Evolutionary conservation across 2,797 vertebrate species (phyloP).

Genomic region (Huso huso): DNA sequence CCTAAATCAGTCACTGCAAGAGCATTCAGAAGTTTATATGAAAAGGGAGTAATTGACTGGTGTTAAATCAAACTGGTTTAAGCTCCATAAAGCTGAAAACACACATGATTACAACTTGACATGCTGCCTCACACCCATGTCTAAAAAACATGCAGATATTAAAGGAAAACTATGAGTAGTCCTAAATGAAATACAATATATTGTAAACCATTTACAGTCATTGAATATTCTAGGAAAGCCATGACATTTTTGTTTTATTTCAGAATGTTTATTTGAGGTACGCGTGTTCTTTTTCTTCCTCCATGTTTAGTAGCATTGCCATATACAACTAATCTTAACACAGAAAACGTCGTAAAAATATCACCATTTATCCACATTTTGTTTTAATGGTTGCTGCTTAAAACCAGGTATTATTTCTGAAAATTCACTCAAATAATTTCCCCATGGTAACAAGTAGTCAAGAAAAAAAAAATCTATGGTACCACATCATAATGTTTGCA

Average conservation of each 20-base stretch:
- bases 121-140: too few relatives aligned
- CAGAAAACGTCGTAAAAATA: conserved; percentile 75
- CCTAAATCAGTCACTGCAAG: conserved; percentile 70
- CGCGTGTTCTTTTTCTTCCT: conserved; percentile 69
- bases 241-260: conserved; percentile 49
- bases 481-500: conserved; percentile 51
- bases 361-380: conserved; percentile 64
- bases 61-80: conserved; percentile 47
- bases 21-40: conserved; percentile 80
- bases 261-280: conserved; percentile 75
- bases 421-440: conserved; percentile 73
- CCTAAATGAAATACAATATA: too few relatives aligned
- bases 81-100: too few relatives aligned
- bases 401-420: conserved; percentile 47
- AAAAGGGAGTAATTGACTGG: conserved; percentile 72
- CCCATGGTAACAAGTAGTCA: conserved; percentile 74
- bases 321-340: conserved; percentile 74
- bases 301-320: conserved; percentile 72
- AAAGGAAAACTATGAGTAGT: too few relatives aligned
- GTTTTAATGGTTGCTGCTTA: conserved; percentile 63
- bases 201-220: too few relatives aligned
- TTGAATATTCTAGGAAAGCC: conserved; percentile 32
- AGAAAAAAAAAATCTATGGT: conserved; percentile 77
- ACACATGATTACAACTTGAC: too few relatives aligned
- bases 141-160: too few relatives aligned